Conservation (phyloP, 2,113 vertebrate genomes). For the Solenodon paradoxus region DNA sequence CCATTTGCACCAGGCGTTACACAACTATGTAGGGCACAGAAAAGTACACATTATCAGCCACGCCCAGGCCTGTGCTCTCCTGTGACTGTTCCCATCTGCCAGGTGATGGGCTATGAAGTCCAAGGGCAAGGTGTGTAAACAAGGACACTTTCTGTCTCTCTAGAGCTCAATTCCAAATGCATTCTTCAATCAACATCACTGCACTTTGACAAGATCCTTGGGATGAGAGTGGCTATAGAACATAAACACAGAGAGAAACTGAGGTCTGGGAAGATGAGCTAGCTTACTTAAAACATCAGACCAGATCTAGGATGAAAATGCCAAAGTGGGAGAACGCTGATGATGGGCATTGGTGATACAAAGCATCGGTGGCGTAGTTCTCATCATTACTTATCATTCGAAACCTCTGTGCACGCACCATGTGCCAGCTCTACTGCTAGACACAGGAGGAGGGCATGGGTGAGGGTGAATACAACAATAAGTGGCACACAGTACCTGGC, state of each 20-base stretch:
- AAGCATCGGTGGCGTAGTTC: fast-evolving
- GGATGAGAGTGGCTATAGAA: not conserved
- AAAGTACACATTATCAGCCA: not conserved
- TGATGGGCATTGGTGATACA: not conserved
- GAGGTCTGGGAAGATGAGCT: not conserved
- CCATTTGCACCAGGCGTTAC: not conserved
- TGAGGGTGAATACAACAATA: not conserved
- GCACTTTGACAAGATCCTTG: not conserved
- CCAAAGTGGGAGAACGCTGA: not conserved
- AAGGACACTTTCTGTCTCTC: not conserved
- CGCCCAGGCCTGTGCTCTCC: not conserved
- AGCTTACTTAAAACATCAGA: not conserved
- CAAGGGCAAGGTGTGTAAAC: constrained; percentile 35
- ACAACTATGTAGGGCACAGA: not conserved
- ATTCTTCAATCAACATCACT: not conserved
- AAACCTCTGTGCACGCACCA: not conserved
- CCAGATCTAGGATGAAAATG: not conserved
- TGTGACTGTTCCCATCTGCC: not conserved
- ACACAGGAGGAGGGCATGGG: not conserved
- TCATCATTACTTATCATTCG: not conserved
- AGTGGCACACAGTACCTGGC: not conserved
- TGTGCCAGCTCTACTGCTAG: not conserved
- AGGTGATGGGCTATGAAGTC: not conserved
- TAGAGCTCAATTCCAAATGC: not conserved
- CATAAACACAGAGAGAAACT: not conserved